These are phyloP conservation scores for Steromphala cineraria DNA, from an alignment of 2,888 invertebrate genomes.

Conservation along the genomic window DNA sequence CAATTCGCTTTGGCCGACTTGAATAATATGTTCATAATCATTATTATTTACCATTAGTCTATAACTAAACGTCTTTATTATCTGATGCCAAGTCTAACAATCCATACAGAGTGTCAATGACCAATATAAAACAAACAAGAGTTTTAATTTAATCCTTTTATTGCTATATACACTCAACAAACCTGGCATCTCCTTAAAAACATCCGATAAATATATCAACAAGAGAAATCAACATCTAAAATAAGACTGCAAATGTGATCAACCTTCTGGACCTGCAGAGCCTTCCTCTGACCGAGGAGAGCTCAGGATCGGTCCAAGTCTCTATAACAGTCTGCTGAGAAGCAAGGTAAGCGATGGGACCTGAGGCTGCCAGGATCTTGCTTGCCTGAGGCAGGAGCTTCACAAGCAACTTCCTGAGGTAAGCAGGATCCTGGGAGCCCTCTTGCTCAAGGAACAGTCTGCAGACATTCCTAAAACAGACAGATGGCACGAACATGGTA, in stretches of 20 bases:
- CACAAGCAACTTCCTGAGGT: background rate
- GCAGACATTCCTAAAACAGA: background rate
- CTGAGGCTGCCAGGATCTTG: background rate
- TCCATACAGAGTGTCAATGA: background rate
- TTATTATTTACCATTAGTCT: too few species aligned
- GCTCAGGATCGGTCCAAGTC: background rate
- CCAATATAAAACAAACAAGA: background rate
- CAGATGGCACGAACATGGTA: slow-evolving; percentile 8
- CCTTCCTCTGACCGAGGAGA: background rate
- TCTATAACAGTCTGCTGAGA: background rate
- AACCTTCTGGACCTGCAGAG: slow-evolving; percentile 5
- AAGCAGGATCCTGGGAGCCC: background rate
- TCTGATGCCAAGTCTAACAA: too few species aligned
- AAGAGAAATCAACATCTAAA: slow-evolving; percentile 38
- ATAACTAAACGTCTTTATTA: too few species aligned
- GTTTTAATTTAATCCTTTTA: slow-evolving; percentile 25
- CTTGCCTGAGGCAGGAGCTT: background rate
- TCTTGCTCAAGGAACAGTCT: background rate
- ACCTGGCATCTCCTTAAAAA: slow-evolving; percentile 33
- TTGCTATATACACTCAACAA: slow-evolving; percentile 38
- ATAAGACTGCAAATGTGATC: slow-evolving; percentile 27
- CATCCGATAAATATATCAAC: slow-evolving; percentile 36
- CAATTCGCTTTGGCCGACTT: too few species aligned
- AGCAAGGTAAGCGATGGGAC: background rate
- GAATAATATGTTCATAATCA: too few species aligned